Evolutionary conservation across 2,797 vertebrate genomes (phyloP).

Genomic region (Acridotheres tristis): DNA sequence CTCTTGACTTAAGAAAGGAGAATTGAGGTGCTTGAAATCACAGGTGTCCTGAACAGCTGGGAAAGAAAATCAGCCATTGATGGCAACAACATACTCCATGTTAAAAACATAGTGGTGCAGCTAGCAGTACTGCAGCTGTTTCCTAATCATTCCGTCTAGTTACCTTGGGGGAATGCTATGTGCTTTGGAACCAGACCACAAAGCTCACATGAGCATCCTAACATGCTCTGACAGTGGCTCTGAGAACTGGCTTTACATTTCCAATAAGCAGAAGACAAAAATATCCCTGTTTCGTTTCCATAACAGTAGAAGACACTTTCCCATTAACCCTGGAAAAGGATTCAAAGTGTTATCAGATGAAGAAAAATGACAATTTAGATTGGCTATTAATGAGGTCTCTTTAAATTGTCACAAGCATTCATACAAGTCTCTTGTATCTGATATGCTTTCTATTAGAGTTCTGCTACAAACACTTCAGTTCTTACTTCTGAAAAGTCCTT

Average conservation of each 20-base stretch:
- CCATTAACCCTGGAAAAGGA: background rate
- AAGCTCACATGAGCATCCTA: background rate
- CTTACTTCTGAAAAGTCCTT: background rate
- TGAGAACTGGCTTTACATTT: background rate
- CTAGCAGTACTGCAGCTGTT: background rate
- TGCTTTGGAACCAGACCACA: background rate
- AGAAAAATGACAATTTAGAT: background rate
- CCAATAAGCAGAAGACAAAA: background rate
- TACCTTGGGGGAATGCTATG: background rate
- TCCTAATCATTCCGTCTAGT: background rate
- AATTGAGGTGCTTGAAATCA: background rate
- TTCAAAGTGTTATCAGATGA: background rate
- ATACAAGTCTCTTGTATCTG: background rate
- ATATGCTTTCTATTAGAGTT: background rate
- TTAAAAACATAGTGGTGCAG: background rate
- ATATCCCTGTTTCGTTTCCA: background rate
- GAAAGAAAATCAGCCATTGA: background rate
- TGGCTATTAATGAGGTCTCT: background rate
- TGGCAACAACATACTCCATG: background rate
- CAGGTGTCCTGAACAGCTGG: background rate
- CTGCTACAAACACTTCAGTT: background rate
- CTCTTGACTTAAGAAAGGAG: background rate
- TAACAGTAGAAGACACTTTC: background rate
- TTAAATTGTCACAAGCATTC: background rate
- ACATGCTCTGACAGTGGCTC: background rate